phyloP scores from a whole-genome alignment of 2,888 invertebrate species.

The Diogma glabrata region DNA sequence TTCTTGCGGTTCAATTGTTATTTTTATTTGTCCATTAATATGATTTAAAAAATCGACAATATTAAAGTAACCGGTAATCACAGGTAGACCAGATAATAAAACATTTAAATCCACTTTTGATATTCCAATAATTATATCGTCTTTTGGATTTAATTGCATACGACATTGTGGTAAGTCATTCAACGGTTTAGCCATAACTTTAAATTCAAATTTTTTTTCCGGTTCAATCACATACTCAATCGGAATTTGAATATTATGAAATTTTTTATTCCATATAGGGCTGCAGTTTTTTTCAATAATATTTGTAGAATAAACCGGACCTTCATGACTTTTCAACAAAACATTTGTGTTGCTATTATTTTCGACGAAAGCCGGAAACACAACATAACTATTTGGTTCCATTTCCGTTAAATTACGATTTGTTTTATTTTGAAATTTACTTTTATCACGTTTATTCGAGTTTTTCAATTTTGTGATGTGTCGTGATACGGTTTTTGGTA shows the following conservation, averaged over 20 bases:
- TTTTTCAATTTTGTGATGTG: slow-evolving; percentile 25
- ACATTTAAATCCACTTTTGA: slow-evolving; percentile 46
- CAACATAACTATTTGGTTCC: slow-evolving; percentile 48
- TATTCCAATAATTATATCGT: slow-evolving; percentile 48
- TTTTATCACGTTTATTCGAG: slow-evolving; percentile 23
- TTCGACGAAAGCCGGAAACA: slow-evolving; percentile 40
- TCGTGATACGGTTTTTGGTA: slow-evolving; percentile 31
- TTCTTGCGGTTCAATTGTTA: slow-evolving; percentile 44
- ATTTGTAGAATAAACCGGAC: slow-evolving; percentile 38
- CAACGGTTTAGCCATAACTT: slow-evolving; percentile 46
- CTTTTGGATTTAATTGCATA: slow-evolving; percentile 39
- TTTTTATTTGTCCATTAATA: slow-evolving; percentile 49
- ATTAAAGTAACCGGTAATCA: slow-evolving; percentile 50
- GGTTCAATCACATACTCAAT: slow-evolving; percentile 36
- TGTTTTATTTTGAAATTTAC: slow-evolving; percentile 15
- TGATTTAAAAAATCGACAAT: slow-evolving; percentile 43
- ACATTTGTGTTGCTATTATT: neutral
- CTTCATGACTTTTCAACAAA: slow-evolving; percentile 30
- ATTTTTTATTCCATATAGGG: slow-evolving; percentile 45
- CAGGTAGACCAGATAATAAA: slow-evolving; percentile 39
- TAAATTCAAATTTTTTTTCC: slow-evolving; percentile 45
- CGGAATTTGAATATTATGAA: slow-evolving; percentile 37
- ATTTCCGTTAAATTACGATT: slow-evolving; percentile 32
- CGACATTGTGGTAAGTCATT: slow-evolving; percentile 31
- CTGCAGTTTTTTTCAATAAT: slow-evolving; percentile 40